Evolutionary conservation across 1,140 invertebrate species (phyloP).

Genomic region (Oedothorax gibbosus): DNA sequence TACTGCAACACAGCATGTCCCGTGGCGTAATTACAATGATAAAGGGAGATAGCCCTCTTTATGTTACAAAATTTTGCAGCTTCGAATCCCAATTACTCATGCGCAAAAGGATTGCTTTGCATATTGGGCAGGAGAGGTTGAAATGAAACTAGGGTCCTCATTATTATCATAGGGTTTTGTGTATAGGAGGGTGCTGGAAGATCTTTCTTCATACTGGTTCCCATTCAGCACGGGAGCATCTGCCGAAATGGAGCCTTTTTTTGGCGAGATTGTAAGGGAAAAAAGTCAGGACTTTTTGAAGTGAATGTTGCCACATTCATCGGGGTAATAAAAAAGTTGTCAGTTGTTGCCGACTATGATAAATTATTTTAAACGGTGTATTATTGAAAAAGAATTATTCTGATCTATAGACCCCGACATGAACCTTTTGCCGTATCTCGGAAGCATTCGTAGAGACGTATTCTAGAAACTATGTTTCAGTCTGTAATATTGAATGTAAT

Average conservation of each 20-base stretch:
- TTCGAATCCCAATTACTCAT: slow-evolving; percentile 38
- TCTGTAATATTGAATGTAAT: too few relatives aligned
- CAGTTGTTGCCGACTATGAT: too few relatives aligned
- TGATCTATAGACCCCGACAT: too few relatives aligned
- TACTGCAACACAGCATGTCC: neutral
- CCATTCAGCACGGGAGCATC: slow-evolving; percentile 8
- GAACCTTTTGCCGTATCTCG: too few relatives aligned
- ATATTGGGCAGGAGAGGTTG: neutral
- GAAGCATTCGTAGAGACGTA: too few relatives aligned
- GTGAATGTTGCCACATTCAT: too few relatives aligned
- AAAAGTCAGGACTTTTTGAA: too few relatives aligned
- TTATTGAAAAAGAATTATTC: too few relatives aligned
- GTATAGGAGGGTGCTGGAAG: slow-evolving; percentile 9
- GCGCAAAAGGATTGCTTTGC: slow-evolving; percentile 39
- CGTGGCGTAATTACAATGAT: slow-evolving; percentile 47
- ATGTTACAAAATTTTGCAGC: slow-evolving; percentile 11
- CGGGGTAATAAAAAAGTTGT: too few relatives aligned
- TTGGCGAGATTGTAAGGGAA: too few relatives aligned
- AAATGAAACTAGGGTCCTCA: slow-evolving; percentile 11
- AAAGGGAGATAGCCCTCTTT: slow-evolving; percentile 3
- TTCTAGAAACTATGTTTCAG: too few relatives aligned
- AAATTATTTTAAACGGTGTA: too few relatives aligned
- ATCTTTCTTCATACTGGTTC: neutral
- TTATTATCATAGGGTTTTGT: neutral
- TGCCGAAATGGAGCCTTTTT: neutral